Conservation (phyloP, 1,140 invertebrate species). For the Rhagoletis pomonella region DNA sequence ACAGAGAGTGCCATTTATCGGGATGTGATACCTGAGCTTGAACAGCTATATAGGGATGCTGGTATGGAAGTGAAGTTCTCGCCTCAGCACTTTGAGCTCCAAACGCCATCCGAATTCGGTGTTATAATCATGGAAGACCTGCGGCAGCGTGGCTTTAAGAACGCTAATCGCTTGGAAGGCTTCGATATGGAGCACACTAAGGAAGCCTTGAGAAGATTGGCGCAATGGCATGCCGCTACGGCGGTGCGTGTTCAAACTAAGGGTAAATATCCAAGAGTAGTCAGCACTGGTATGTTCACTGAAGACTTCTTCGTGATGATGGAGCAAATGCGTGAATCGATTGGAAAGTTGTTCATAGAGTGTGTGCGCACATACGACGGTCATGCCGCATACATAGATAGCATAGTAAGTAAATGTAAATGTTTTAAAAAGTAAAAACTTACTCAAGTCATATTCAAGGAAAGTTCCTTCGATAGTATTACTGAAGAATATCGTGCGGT, state of each 20-base stretch:
- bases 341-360: constrained; percentile 58
- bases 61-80: constrained; percentile 65
- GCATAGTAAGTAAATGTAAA: constrained; percentile 12
- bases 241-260: constrained; percentile 69
- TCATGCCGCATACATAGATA: constrained; percentile 58
- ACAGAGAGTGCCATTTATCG: constrained; percentile 69
- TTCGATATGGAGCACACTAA: constrained; percentile 75
- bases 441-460: not conserved
- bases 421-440: too few relatives aligned
- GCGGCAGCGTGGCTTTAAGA: constrained; percentile 75
- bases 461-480: constrained; percentile 57
- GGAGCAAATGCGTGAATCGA: constrained; percentile 58
- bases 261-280: constrained; percentile 66
- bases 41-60: constrained; percentile 64
- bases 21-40: constrained; percentile 67
- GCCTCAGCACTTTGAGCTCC: constrained; percentile 64
- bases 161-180: constrained; percentile 76
- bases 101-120: constrained; percentile 63
- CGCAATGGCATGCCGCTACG: constrained; percentile 77
- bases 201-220: constrained; percentile 75
- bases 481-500: constrained; percentile 62
- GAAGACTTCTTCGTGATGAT: constrained; percentile 57
- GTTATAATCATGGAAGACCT: constrained; percentile 77
- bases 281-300: constrained; percentile 66
- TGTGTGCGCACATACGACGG: constrained; percentile 61